A percentile compares a stretch with the other conserved stretches of the same genome.
These are phyloP conservation scores for Magallana gigas DNA, from an alignment of 1,140 invertebrate genomes.

Conservation along the genomic window DNA sequence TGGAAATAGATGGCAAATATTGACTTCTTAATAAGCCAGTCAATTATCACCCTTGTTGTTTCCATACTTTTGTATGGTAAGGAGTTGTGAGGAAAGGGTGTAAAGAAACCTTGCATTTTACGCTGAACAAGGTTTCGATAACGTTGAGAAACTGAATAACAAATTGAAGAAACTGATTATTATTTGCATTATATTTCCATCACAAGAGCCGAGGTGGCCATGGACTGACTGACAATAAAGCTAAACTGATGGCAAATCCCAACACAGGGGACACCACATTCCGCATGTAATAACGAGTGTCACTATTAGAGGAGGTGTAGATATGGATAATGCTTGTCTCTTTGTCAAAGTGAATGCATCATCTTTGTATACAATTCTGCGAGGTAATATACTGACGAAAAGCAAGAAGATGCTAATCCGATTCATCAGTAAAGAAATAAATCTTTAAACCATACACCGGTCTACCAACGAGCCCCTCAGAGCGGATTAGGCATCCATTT, in stretches of 20 bases:
- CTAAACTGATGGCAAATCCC: no score
- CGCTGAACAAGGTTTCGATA: no score
- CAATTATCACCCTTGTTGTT: background rate
- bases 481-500: slow-evolving; percentile 14
- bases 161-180: no score
- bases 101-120: no score
- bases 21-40: slow-evolving; percentile 4
- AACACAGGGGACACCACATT: no score
- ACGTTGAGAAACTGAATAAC: no score
- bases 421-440: background rate
- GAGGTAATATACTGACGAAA: background rate
- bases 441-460: background rate
- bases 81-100: no score
- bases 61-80: background rate
- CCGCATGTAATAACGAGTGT: no score
- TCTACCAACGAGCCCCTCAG: background rate
- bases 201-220: no score
- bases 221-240: no score
- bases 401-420: slow-evolving; percentile 7
- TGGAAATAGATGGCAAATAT: background rate
- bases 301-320: background rate
- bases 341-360: slow-evolving; percentile 6
- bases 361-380: background rate
- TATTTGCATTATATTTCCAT: no score
- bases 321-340: background rate